A percentile compares a stretch with the other conserved stretches of the same genome.
phyloP scores from a whole-genome alignment of 1,140 invertebrate species.

The Harpegnathos saltator region DNA sequence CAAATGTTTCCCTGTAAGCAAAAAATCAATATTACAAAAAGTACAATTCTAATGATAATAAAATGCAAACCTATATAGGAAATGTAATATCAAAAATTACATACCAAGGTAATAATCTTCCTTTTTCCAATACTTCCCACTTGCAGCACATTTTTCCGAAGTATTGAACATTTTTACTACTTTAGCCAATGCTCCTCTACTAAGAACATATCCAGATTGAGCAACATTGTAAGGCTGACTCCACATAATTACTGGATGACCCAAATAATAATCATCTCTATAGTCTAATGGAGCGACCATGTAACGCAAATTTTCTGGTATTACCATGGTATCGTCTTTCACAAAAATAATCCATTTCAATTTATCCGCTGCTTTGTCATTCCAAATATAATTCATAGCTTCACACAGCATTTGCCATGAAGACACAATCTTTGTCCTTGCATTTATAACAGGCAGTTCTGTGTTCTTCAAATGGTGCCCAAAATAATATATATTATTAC shows the following conservation, averaged over 20 bases:
- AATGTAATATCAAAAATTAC: conserved; percentile 11
- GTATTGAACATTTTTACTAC: conserved; percentile 82
- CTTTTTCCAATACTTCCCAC: conserved; percentile 87
- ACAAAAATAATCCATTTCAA: conserved; percentile 85
- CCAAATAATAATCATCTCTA: conserved; percentile 84
- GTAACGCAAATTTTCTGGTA: conserved; percentile 85
- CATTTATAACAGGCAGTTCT: conserved; percentile 76
- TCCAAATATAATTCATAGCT: conserved; percentile 81
- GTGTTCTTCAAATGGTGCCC: conserved; percentile 66
- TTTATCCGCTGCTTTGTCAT: conserved; percentile 18
- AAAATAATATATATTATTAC: conserved; percentile 83
- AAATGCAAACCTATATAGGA: background rate
- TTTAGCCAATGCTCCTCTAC: conserved; percentile 79
- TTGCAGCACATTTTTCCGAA: conserved; percentile 80
- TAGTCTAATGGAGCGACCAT: conserved; percentile 82
- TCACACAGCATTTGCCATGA: conserved; percentile 85
- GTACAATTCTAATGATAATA: background rate
- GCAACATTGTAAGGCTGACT: conserved; percentile 85
- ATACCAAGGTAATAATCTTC: conserved; percentile 87
- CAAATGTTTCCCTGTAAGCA: conserved; percentile 84
- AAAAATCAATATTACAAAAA: background rate
- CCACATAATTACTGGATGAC: conserved; percentile 85
- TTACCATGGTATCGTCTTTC: conserved; percentile 85
- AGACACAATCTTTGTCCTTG: conserved; percentile 79
- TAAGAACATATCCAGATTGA: conserved; percentile 86